Evolutionary conservation across 2,888 invertebrate genomes (phyloP), one percentile per base, ranked within the genome.

Genomic region (Thera obeliscata): DNA sequence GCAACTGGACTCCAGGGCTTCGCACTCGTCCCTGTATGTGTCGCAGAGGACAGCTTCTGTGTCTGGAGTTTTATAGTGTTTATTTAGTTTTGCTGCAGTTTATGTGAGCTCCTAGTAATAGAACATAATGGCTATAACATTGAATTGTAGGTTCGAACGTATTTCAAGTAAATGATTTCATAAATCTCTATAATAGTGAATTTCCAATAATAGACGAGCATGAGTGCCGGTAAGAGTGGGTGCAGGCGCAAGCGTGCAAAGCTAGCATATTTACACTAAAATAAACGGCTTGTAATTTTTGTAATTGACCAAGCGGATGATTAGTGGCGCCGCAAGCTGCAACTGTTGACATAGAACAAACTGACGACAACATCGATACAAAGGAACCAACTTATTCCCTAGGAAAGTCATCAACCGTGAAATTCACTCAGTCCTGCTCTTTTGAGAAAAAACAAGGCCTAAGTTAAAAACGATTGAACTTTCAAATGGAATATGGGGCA

Each of bases 11-110:
- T 87, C 86, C n/a, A 73, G 54, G 2, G 46, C 11, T 0, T 87
- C 86, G 80, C 97, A 97, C 78, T 96, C 95, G 35, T 94, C 94
- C 56, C 90, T 91, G 76, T 94, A 95, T 49, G 84, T 87, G 61
- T 94, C 92, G 79, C 97, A 96, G 57, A 90, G 90, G 0, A 77
- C 77, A 6, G 76, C 55, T 36, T 86, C 83, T 3, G 52, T 54
- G 49, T 35, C 43, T 63, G 55, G 12, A 56, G 41, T n/a, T 22
- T 2, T 2, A 41, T 41, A 43, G 7, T 41, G 22, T 41, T 12
- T 56, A 12, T 12, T 56, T 56, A 36, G 11, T 36, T 50, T 50
- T 50, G 22, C 22, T 7, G 12, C 4, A 55, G 36, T 4, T 36
- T 50, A 6, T 50, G 50, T 22, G 2, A 22, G 22, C 7, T 50